A percentile compares a stretch with the other conserved stretches of the same genome.
phyloP scores from a whole-genome alignment of 2,888 invertebrate genomes.

The Cryptosula pallasiana region DNA sequence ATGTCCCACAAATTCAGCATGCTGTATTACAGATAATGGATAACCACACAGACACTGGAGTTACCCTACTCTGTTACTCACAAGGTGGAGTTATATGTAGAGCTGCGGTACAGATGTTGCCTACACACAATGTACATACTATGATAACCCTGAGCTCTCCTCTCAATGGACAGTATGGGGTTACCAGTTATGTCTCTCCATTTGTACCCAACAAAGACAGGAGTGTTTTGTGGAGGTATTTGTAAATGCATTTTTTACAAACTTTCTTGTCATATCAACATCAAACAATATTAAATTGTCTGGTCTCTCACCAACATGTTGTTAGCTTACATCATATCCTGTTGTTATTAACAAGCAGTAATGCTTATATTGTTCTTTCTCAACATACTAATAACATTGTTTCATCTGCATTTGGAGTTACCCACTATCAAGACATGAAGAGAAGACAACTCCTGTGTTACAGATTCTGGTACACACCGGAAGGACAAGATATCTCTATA shows the following conservation, averaged over 20 bases:
- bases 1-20: no score
- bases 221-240: neutral
- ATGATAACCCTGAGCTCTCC: slow-evolving; percentile 87
- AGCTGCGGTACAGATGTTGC: slow-evolving; percentile 72
- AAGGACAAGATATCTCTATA: slow-evolving; percentile 81
- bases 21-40: slow-evolving; percentile 24
- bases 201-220: slow-evolving; percentile 23
- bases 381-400: no score
- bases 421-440: no score
- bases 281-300: no score
- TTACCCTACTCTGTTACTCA: slow-evolving; percentile 24
- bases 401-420: no score
- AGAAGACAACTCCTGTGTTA: no score
- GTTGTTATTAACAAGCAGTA: no score
- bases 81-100: slow-evolving; percentile 75
- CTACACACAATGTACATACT: slow-evolving; percentile 73
- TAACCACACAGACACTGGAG: slow-evolving; percentile 22
- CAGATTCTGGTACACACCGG: slow-evolving; percentile 71
- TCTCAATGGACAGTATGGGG: slow-evolving; percentile 89
- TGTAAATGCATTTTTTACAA: neutral
- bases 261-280: no score
- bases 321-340: no score
- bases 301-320: no score
- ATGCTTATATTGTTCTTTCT: no score
- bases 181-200: slow-evolving; percentile 57